phyloP scores from a whole-genome alignment of 2,113 vertebrate genomes.

The Tinamus guttatus region DNA sequence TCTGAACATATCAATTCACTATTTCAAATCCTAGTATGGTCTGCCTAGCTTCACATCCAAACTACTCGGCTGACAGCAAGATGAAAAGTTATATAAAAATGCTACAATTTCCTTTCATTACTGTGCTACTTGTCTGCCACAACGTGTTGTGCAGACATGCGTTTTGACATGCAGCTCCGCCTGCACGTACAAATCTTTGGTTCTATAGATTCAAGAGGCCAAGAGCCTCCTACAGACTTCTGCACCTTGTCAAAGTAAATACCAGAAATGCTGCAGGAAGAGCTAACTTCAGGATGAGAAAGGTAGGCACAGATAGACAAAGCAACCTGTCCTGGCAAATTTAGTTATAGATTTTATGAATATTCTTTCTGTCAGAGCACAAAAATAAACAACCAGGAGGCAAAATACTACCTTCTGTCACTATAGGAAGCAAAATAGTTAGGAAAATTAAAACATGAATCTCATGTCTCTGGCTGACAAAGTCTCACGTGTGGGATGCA shows the following conservation, averaged over 20 bases:
- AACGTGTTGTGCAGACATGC: neutral
- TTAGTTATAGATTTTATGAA: constrained; percentile 53
- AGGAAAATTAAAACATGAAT: constrained; percentile 30
- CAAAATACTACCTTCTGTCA: constrained; percentile 5
- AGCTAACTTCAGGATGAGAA: neutral
- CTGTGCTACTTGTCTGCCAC: neutral
- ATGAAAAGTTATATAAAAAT: neutral
- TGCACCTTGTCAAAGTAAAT: neutral
- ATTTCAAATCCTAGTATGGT: neutral
- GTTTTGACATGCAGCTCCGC: neutral
- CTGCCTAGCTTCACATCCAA: neutral
- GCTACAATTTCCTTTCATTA: neutral
- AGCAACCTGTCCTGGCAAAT: constrained; percentile 30
- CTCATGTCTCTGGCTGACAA: neutral
- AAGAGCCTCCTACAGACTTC: neutral
- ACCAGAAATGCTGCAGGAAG: neutral
- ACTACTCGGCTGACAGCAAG: neutral
- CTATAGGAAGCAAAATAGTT: neutral
- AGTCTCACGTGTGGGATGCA: neutral
- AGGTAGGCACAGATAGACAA: constrained; percentile 6
- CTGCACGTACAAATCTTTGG: neutral
- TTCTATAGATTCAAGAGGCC: neutral
- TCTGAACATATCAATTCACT: neutral
- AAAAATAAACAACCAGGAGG: constrained; percentile 55
- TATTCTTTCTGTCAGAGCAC: constrained; percentile 47